Percentiles rank a stretch among this genome's conserved stretches.
Evolutionary conservation across 23 tunicate genomes (phyloP).

Genomic region (Ascidia mentula): DNA sequence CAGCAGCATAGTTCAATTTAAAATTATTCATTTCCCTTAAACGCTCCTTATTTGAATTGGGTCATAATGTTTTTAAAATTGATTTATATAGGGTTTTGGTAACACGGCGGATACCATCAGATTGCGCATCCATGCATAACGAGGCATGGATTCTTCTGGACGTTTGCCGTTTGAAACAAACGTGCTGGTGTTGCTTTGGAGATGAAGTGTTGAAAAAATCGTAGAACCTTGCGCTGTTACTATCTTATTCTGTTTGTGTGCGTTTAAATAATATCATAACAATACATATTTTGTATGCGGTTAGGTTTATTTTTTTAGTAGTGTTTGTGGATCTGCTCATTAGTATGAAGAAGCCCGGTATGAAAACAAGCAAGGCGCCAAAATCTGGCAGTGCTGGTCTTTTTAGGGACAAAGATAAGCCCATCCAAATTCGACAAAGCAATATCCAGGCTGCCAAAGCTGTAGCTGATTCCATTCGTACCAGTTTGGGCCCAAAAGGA

Average conservation of each 20-base stretch:
- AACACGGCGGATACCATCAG: neutral
- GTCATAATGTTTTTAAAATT: too few species aligned
- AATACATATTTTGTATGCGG: too few species aligned
- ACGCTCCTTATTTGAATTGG: too few species aligned
- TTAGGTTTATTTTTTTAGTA: too few species aligned
- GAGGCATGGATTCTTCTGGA: conserved; percentile 13
- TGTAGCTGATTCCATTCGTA: conserved; percentile 95
- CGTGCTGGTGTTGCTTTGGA: conserved; percentile 3
- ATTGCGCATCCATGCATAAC: neutral
- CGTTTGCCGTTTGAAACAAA: conserved; percentile 6
- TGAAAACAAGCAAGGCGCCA: conserved; percentile 12
- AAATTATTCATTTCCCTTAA: too few species aligned
- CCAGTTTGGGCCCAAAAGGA: conserved; percentile 98
- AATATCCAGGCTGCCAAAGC: conserved; percentile 99
- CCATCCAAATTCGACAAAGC: conserved; percentile 88
- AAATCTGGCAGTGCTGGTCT: conserved; percentile 40
- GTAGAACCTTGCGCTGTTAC: too few species aligned
- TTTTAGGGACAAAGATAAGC: conserved; percentile 95
- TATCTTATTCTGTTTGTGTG: too few species aligned
- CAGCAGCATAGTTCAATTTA: too few species aligned
- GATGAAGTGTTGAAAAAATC: too few species aligned
- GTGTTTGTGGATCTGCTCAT: too few species aligned
- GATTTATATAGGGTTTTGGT: too few species aligned
- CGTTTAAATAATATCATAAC: too few species aligned
- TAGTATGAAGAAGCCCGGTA: neutral